Evolutionary conservation across 2,113 vertebrate genomes (phyloP), one percentile per base, ranked within the genome.

Genomic region (Turdus rufiventris): DNA sequence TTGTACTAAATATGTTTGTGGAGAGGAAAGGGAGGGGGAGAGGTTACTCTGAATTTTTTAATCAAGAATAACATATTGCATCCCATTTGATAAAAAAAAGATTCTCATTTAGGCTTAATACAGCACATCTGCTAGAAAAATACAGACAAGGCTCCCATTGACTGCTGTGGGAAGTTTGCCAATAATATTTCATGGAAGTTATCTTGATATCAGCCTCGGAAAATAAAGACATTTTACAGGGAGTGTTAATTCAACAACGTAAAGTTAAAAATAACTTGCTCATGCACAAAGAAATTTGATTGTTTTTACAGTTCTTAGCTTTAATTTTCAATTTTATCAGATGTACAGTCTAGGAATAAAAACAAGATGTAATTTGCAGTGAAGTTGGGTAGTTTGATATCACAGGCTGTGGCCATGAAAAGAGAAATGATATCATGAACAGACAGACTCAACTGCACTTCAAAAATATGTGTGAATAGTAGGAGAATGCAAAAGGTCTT

Each of bases 121-220:
- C 50, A 90, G 75, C 88, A 96, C 84, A 91, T 96, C 85, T 94
- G 87, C 81, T 93, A 86, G 85, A 88, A 96, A 96, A 96, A 92
- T 31, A 88, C 60, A 77, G 89, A 96, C 91, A 94, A 95, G 63
- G 87, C 43, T 96, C 71, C 71, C 78, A 96, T 88, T 95, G 93
- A 95, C 67, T 76, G 91, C 72, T 79, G 15, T 0, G 47, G 93
- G 89, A 94, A 95, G 57, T 48, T 91, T 87, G 87, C 94, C 94
- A 96, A 91, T 61, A 95, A 95, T 88, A 94, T 93, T 94, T 93
- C 78, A 79, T 56, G 75, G 81, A 89, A 88, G 42, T 93, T 95
- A 93, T 95, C 91, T 77, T 62, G 56, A 19, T 85, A 91, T 43
- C 85, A 74, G 82, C 85, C 88, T 90, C 0, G 0, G 50, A 94